Percentiles rank a stretch among this genome's conserved stretches.
Evolutionary conservation across 2,797 vertebrate genomes (phyloP).

Genomic region (Malurus splendens): DNA sequence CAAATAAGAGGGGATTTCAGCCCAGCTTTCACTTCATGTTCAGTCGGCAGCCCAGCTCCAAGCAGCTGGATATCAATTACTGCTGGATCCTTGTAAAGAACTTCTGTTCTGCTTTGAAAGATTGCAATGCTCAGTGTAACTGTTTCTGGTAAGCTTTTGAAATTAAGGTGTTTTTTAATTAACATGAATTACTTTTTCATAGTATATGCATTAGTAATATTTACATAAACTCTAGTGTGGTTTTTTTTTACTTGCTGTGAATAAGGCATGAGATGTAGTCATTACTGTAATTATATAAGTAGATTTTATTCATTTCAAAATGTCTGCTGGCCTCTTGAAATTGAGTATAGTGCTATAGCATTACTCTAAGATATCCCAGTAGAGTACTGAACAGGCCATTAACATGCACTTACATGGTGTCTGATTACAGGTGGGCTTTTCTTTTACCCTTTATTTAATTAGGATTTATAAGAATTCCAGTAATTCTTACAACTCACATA

Average conservation of each 20-base stretch:
- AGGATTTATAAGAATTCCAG: conserved; percentile 38
- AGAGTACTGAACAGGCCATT: not conserved
- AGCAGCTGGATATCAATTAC: not conserved
- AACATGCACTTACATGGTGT: not conserved
- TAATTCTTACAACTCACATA: not conserved
- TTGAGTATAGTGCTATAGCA: not conserved
- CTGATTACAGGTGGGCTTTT: conserved; percentile 46
- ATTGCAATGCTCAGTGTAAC: not conserved
- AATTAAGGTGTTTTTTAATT: conserved; percentile 3
- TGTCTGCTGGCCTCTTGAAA: not conserved
- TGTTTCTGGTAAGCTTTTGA: conserved; percentile 4
- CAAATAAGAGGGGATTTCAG: not conserved
- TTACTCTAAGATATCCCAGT: not conserved
- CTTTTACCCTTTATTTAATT: conserved; percentile 11
- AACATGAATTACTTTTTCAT: conserved; percentile 2
- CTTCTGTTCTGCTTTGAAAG: conserved; percentile 8
- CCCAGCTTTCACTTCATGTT: not conserved
- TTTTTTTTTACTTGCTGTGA: conserved; percentile 34
- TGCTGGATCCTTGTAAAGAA: not conserved
- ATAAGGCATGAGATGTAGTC: conserved; percentile 17
- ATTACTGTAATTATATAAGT: conserved; percentile 34
- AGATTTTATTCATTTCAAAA: conserved; percentile 37
- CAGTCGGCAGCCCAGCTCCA: not conserved
- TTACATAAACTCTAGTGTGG: not conserved
- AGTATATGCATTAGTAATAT: not conserved